Evolutionary conservation across 1,140 invertebrate genomes (phyloP).

Genomic region (Bombus confusus): DNA sequence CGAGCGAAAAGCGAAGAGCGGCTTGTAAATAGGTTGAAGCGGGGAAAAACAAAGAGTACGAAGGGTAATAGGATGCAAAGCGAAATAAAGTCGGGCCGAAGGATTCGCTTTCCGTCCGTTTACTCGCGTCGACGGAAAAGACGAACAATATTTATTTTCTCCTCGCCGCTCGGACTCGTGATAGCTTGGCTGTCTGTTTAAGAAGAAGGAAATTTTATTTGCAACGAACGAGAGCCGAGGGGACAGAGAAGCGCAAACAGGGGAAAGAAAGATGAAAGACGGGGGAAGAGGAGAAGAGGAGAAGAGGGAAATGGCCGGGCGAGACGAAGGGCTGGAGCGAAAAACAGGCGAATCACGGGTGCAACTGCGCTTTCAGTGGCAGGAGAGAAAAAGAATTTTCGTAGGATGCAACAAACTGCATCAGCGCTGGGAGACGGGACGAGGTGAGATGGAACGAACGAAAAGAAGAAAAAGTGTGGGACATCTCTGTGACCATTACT

Average conservation of each 20-base stretch:
- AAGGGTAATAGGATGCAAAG: not conserved
- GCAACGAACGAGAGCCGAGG: not conserved
- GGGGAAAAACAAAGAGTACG: not conserved
- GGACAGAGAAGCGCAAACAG: too few species aligned
- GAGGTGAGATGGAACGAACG: not conserved
- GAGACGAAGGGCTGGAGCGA: not conserved
- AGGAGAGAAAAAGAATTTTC: constrained; percentile 27
- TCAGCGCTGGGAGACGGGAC: not conserved
- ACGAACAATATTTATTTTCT: constrained; percentile 48
- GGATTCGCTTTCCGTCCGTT: constrained; percentile 7
- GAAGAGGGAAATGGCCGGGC: not conserved
- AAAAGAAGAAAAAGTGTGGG: constrained; percentile 38
- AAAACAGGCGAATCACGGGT: constrained; percentile 29
- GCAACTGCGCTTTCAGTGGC: constrained; percentile 13
- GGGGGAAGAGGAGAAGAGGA: not conserved
- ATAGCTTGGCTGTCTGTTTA: constrained; percentile 33
- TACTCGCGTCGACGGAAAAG: constrained; percentile 4
- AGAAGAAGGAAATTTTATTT: constrained; percentile 31
- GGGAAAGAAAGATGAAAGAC: not conserved
- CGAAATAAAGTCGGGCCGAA: constrained; percentile 11
- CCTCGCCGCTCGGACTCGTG: not conserved
- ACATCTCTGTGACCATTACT: constrained; percentile 62
- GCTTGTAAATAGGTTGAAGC: not conserved
- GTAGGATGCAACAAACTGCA: constrained; percentile 34
- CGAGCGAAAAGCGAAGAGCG: not conserved